Evolutionary conservation across 2,888 invertebrate genomes (phyloP).

Genomic region (Andrena marginata): DNA sequence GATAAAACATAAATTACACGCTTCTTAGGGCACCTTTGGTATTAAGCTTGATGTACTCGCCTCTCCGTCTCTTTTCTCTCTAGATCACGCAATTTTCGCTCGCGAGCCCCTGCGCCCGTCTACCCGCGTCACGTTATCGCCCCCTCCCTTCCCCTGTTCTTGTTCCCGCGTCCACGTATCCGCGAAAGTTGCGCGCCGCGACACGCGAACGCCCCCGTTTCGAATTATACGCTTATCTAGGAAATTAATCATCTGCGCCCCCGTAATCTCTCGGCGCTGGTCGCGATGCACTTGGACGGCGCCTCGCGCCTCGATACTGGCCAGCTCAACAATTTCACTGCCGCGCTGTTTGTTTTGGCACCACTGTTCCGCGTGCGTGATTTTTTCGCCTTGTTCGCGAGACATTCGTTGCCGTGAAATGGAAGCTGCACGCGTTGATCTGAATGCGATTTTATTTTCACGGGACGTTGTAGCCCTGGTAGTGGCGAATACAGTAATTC

Average conservation of each 20-base stretch:
- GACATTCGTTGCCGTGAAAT: no score
- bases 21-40: conserved; percentile 94
- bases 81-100: conserved; percentile 67
- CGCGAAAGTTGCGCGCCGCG: not conserved
- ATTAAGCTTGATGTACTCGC: conserved; percentile 90
- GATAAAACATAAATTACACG: conserved; percentile 87
- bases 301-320: no score
- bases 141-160: not conserved
- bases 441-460: no score
- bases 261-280: not conserved
- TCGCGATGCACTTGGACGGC: no score
- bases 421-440: no score
- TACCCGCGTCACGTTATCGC: conserved; percentile 6
- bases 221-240: conserved; percentile 13
- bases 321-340: no score
- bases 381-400: no score
- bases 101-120: conserved; percentile 59
- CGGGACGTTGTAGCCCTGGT: no score
- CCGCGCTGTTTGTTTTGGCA: no score
- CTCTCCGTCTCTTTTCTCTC: conserved; percentile 71
- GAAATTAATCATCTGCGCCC: conserved; percentile 2
- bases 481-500: no score
- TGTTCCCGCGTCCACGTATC: not conserved
- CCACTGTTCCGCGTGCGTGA: no score
- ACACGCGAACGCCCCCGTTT: conserved; percentile 10